These are phyloP conservation scores for Pocillopora grandis DNA, from an alignment of 92 coral and sea anemone species.

Conservation along the genomic window DNA sequence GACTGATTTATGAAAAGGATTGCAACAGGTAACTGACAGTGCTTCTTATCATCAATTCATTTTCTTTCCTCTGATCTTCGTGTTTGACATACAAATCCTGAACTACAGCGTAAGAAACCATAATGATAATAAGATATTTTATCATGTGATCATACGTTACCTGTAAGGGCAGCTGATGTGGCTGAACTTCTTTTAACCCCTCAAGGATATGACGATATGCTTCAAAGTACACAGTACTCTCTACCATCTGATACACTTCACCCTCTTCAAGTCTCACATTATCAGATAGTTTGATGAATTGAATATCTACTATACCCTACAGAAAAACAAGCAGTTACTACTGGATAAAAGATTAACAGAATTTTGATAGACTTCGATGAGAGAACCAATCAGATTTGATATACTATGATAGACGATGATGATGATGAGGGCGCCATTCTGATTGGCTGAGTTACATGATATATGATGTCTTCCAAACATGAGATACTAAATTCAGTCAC, in stretches of 20 bases:
- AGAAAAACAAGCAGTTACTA: neutral
- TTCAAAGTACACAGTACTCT: slow-evolving; percentile 96
- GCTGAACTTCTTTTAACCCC: slow-evolving; percentile 67
- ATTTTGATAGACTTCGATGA: no score
- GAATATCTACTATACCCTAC: slow-evolving; percentile 79
- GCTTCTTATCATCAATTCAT: no score
- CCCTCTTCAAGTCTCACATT: slow-evolving; percentile 49
- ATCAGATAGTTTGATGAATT: slow-evolving; percentile 58
- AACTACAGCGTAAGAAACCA: no score
- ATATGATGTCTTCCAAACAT: neutral
- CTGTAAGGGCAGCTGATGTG: slow-evolving; percentile 76
- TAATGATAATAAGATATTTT: no score
- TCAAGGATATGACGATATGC: slow-evolving; percentile 88
- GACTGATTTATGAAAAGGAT: no score
- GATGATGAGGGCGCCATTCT: no score
- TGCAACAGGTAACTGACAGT: no score
- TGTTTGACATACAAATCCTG: no score
- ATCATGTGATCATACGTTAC: slow-evolving; percentile 23
- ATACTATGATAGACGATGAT: no score
- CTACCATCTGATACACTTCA: slow-evolving; percentile 88
- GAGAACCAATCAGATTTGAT: no score
- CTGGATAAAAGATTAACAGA: neutral
- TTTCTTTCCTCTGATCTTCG: no score
- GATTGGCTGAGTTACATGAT: no score
- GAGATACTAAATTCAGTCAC: slow-evolving; percentile 22